These are phyloP conservation scores for Microplitis demolitor DNA, from an alignment of 1,140 invertebrate genomes.

Conservation along the genomic window DNA sequence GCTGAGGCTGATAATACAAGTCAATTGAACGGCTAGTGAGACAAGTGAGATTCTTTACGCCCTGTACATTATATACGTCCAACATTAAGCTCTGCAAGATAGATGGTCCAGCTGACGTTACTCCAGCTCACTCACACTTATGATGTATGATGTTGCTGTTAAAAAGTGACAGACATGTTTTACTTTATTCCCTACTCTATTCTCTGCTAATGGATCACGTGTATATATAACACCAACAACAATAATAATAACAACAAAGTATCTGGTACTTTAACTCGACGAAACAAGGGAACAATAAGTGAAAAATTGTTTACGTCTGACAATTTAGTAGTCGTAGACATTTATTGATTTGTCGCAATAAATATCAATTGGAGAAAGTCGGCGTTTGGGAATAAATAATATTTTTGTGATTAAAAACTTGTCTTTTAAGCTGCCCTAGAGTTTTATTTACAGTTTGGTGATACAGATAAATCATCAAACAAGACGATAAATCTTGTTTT, in stretches of 20 bases:
- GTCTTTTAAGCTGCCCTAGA: too few relatives aligned
- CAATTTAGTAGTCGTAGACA: too few relatives aligned
- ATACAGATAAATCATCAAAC: too few relatives aligned
- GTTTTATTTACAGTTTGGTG: too few relatives aligned
- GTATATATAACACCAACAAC: slow-evolving; percentile 10
- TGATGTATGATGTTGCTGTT: slow-evolving; percentile 45
- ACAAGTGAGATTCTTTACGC: slow-evolving; percentile 20
- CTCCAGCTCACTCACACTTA: slow-evolving; percentile 41
- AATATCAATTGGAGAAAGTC: neutral
- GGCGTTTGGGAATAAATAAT: too few relatives aligned
- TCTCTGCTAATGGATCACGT: slow-evolving; percentile 12
- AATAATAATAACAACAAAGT: neutral
- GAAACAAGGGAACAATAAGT: slow-evolving; percentile 24
- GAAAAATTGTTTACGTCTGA: slow-evolving; percentile 15
- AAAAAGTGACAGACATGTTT: slow-evolving; percentile 50
- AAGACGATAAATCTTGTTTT: too few relatives aligned
- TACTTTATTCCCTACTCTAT: slow-evolving; percentile 37
- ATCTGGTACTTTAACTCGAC: neutral
- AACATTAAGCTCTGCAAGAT: slow-evolving; percentile 47
- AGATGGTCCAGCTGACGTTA: slow-evolving; percentile 41
- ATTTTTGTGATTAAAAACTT: too few relatives aligned
- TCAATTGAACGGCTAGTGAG: slow-evolving; percentile 19
- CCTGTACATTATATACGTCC: slow-evolving; percentile 30
- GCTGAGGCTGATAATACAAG: slow-evolving; percentile 27
- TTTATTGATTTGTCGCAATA: neutral